Evolutionary conservation across 2,888 invertebrate species (phyloP), one percentile per base, ranked within the genome.

Genomic region (Argyresthia goedartella): DNA sequence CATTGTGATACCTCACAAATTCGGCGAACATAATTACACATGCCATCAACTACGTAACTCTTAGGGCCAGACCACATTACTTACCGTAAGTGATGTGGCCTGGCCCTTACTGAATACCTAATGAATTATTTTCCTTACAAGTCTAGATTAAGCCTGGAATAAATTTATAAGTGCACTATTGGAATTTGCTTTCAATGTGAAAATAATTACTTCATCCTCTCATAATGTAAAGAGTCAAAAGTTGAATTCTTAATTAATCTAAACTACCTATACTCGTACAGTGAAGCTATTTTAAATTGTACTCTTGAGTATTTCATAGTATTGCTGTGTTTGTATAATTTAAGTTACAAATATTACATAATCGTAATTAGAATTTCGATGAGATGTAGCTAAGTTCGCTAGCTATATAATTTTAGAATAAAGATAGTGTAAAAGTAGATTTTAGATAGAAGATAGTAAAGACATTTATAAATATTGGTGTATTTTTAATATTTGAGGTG

Each of bases 271-370:
- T n/a, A n/a, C n/a, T n/a, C 11, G 8, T 8, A 43, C 13, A 43
- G 13, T 6, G 6, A 46, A 46, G 45, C 25, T 46, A 25, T 25
- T 25, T 46, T 7, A 68, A 60, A 59, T 71, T 73, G 73, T 72
- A 73, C 67, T 65, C 50, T 68, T 67, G 69, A 74, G 73, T 74
- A 74, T 71, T 71, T 55, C n/a, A 56, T 58, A 61, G 60, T 71
- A 67, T 73, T 72, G 71, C 72, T 69, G 63, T 66, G 54, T 54
- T 56, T 57, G 62, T 66, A 55, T 60, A 57, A 57, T 8, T 36
- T 36, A 9, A 36, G 9, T 8, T 43, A 13, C 8, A 10, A 8
- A 43, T 13, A 43, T 10, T 42, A 42, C 8, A 13, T 43, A 43
- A 13, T 8, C 13, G 8, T 43, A 43, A 13, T n/a, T n/a, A 3